Evolutionary conservation across 2,888 invertebrate species (phyloP), one percentile per base, ranked within the genome.

Genomic region (Sarcophaga caerulescens): DNA sequence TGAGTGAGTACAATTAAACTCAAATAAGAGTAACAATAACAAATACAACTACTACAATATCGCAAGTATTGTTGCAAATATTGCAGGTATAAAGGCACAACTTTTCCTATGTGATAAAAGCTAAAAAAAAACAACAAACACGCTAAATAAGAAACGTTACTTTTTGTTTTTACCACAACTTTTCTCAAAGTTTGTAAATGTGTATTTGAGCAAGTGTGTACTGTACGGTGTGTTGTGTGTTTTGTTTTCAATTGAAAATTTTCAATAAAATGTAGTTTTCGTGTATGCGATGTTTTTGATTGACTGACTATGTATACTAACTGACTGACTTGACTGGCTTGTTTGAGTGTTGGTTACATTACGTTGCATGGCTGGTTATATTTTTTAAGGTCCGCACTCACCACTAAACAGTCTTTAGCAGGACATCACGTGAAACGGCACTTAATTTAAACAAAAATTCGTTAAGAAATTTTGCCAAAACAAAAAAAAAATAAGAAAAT

Each of bases 401-500:
- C 47, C 62, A 60, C 74, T 81, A 44, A 84, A 71, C 86, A 86
- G 86, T 86, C 84, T 70, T 75, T 12, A 59, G 78, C 86, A 81
- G 86, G 86, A 86, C 86, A 86, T 78, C 86, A 86, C 86, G 86
- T 86, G 81, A 84, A 86, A 84, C 78, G 75, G 84, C 86, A 86
- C 81, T 86, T 84, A 81, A 71, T 75, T 82, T 45, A 65, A 66
- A 35, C 35, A 35, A 35, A 35, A 35, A 35, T 35, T 35, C 35
- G 35, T 35, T 8, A 35, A 35, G 35, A 35, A 35, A 35, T 35
- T 35, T 35, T 35, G 10, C 35, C 35, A 35, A 25, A 47, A 63
- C 62, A 69, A 69, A 17, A 25, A 44, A 74, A 74, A 44, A 75
- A 65, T n/a, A 75, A 80, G 76, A 76, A 57, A 47, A 35, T 71